A percentile compares a stretch with the other conserved stretches of the same genome.
These are phyloP conservation scores for Malurus leucopterus DNA, from an alignment of 2,797 vertebrate genomes.

Conservation along the genomic window DNA sequence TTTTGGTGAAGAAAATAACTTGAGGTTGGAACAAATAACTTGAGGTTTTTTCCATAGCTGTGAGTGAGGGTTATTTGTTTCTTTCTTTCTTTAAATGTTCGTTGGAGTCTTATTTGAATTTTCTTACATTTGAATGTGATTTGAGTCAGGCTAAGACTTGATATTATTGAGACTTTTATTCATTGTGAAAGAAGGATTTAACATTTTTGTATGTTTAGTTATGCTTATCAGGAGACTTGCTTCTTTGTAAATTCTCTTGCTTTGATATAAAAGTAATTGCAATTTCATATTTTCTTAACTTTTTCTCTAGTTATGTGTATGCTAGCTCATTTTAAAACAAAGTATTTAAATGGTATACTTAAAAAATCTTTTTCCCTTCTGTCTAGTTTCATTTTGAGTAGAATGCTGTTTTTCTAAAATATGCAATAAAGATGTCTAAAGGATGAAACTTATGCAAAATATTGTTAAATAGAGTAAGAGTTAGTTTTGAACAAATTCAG, in stretches of 20 bases:
- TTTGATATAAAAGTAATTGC: neutral
- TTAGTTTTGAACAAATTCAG: neutral
- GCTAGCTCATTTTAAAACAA: neutral
- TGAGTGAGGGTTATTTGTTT: neutral
- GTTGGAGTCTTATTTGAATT: neutral
- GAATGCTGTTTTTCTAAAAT: neutral
- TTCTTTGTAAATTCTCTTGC: neutral
- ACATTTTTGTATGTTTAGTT: neutral
- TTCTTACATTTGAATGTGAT: neutral
- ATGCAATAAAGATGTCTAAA: neutral
- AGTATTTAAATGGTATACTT: neutral
- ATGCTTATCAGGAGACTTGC: neutral
- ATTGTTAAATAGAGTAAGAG: neutral
- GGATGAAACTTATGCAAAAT: neutral
- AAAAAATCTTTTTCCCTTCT: neutral
- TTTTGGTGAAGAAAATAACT: neutral
- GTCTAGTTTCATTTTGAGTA: neutral
- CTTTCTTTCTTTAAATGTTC: neutral
- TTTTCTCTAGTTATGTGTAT: neutral
- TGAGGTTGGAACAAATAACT: accelerated
- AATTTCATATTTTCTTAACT: neutral
- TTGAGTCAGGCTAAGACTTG: neutral
- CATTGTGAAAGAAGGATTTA: neutral
- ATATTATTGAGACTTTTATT: neutral
- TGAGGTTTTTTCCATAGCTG: neutral